Conservation (phyloP, 2,888 invertebrate species). For the Oxycera nigricornis region DNA sequence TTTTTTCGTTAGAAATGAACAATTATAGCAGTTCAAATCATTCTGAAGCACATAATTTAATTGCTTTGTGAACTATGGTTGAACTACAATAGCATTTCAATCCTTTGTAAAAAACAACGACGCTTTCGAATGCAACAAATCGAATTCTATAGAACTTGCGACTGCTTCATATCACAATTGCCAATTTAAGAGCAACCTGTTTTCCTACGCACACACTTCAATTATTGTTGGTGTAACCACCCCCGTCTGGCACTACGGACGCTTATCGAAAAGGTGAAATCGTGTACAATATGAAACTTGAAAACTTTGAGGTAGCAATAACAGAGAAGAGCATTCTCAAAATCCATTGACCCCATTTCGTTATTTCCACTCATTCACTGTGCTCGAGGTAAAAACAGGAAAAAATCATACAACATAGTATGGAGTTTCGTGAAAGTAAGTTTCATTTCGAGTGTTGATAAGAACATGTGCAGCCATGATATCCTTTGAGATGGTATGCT, state of each 20-base stretch:
- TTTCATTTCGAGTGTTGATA: too few relatives aligned
- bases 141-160: neutral
- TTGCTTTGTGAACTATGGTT: too few relatives aligned
- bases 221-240: neutral
- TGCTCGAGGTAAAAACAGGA: too few relatives aligned
- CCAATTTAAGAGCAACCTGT: neutral
- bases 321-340: neutral
- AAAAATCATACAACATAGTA: too few relatives aligned
- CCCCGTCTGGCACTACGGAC: neutral
- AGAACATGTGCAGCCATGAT: too few relatives aligned
- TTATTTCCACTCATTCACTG: neutral
- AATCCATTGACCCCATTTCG: neutral
- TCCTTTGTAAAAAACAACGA: too few relatives aligned
- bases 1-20: too few relatives aligned
- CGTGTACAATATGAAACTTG: neutral
- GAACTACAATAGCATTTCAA: too few relatives aligned
- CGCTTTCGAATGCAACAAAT: neutral
- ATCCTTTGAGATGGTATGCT: too few relatives aligned
- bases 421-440: too few relatives aligned
- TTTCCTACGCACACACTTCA: neutral
- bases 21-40: too few relatives aligned
- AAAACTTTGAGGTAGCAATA: neutral
- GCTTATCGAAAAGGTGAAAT: neutral
- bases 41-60: too few relatives aligned
- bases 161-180: neutral